phyloP scores from a whole-genome alignment of 2,113 vertebrate genomes.

The Cromileptes altivelis region DNA sequence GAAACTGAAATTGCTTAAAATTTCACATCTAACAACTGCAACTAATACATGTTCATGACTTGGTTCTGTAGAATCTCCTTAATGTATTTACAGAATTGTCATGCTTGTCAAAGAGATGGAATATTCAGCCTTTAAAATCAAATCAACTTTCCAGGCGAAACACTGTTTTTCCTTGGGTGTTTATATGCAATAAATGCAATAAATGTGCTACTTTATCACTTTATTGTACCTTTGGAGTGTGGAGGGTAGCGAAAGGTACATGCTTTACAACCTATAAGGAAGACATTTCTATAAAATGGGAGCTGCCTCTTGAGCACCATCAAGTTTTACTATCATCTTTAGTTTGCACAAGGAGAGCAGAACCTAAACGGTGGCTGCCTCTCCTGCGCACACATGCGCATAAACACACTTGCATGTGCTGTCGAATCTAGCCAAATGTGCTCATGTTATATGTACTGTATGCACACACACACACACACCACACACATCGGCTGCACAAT shows the following conservation, averaged over 20 bases:
- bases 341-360: conserved; percentile 62
- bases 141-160: conserved; percentile 48
- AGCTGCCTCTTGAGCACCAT: conserved; percentile 77
- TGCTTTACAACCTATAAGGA: conserved; percentile 74
- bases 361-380: conserved; percentile 54
- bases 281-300: conserved; percentile 76
- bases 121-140: conserved; percentile 51
- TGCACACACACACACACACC: conserved; percentile 17
- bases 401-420: conserved; percentile 32
- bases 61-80: conserved; percentile 12
- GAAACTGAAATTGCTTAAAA: conserved; percentile 10
- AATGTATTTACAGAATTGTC: conserved; percentile 40
- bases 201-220: conserved; percentile 62
- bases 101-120: conserved; percentile 42
- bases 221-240: conserved; percentile 69
- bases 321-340: conserved; percentile 75
- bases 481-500: conserved; percentile 58
- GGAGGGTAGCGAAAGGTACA: conserved; percentile 63
- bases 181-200: conserved; percentile 69
- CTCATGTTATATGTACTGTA: conserved; percentile 40
- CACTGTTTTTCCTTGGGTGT: conserved; percentile 51
- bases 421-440: conserved; percentile 47
- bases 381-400: conserved; percentile 23
- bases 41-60: conserved; percentile 26
- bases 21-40: conserved; percentile 11